Conservation (phyloP, 2,888 invertebrate genomes). For the Pheosia gnoma region DNA sequence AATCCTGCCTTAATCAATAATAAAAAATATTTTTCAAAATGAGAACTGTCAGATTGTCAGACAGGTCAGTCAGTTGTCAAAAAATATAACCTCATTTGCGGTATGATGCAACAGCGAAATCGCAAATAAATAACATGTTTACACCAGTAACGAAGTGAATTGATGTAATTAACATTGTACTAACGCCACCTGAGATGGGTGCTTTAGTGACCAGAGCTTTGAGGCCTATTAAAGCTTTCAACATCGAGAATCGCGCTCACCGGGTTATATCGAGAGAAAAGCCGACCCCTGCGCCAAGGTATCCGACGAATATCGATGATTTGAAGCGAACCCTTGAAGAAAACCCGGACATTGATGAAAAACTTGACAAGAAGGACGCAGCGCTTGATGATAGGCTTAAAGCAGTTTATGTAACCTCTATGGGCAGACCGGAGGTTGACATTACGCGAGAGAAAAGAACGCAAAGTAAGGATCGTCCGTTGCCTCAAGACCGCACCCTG, state of each 20-base stretch:
- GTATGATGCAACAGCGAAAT: constrained; percentile 26
- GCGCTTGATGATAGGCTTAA: constrained; percentile 86
- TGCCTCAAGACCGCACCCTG: constrained; percentile 84
- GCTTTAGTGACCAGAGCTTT: constrained; percentile 84
- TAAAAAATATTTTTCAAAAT: constrained; percentile 25
- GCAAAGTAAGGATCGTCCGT: constrained; percentile 70
- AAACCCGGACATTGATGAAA: constrained; percentile 85
- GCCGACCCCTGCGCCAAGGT: constrained; percentile 87
- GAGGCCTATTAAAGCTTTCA: constrained; percentile 86
- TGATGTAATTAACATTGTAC: constrained; percentile 34
- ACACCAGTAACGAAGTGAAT: constrained; percentile 19
- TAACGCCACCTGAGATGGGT: constrained; percentile 86
- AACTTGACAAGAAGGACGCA: constrained; percentile 85
- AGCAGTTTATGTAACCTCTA: constrained; percentile 89
- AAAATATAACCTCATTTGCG: constrained; percentile 47
- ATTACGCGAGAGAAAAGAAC: constrained; percentile 63
- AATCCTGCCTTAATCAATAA: too few relatives aligned
- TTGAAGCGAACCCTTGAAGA: constrained; percentile 85
- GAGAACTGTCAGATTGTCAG: constrained; percentile 28
- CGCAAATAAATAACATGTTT: constrained; percentile 25
- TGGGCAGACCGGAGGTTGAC: constrained; percentile 82
- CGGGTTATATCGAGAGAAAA: constrained; percentile 87
- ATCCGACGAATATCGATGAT: constrained; percentile 85
- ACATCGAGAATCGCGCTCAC: constrained; percentile 90
- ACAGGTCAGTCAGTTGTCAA: constrained; percentile 22